These are phyloP conservation scores for Cheilosia vulpina DNA, from an alignment of 2,888 invertebrate species.

Conservation along the genomic window DNA sequence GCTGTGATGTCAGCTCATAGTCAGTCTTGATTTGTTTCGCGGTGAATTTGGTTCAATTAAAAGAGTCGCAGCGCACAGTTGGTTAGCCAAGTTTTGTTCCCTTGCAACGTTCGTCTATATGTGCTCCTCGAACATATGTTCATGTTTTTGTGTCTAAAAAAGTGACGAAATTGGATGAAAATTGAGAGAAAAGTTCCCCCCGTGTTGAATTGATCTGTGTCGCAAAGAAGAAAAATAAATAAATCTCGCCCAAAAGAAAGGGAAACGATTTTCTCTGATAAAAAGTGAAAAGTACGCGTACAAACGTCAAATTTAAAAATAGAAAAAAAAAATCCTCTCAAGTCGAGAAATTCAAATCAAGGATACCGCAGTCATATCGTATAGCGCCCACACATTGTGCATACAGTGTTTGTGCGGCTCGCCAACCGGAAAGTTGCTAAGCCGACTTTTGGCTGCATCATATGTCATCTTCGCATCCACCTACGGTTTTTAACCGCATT, in stretches of 20 bases:
- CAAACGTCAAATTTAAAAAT: conserved; percentile 4
- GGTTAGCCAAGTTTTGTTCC: conserved; percentile 8
- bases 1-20: conserved; percentile 69
- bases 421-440: conserved; percentile 59
- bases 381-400: conserved; percentile 40
- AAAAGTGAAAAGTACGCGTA: conserved; percentile 51
- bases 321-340: neutral
- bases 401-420: conserved; percentile 2
- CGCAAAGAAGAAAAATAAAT: conserved; percentile 16
- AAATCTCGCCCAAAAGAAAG: conserved; percentile 18
- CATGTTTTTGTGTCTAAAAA: conserved; percentile 43
- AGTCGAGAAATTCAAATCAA: conserved; percentile 54
- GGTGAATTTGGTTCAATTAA: conserved; percentile 70
- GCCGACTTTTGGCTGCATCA: conserved; percentile 62
- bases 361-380: conserved; percentile 50
- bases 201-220: conserved; percentile 20
- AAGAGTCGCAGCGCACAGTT: conserved; percentile 21
- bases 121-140: conserved; percentile 54
- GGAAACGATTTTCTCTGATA: conserved; percentile 19
- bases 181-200: conserved; percentile 17
- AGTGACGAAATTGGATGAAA: conserved; percentile 47
- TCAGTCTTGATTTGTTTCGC: conserved; percentile 74
- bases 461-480: conserved; percentile 70
- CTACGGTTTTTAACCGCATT: conserved; percentile 55
- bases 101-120: neutral